These are phyloP conservation scores for Wasmannia auropunctata DNA, from an alignment of 1,140 invertebrate genomes.

Conservation along the genomic window DNA sequence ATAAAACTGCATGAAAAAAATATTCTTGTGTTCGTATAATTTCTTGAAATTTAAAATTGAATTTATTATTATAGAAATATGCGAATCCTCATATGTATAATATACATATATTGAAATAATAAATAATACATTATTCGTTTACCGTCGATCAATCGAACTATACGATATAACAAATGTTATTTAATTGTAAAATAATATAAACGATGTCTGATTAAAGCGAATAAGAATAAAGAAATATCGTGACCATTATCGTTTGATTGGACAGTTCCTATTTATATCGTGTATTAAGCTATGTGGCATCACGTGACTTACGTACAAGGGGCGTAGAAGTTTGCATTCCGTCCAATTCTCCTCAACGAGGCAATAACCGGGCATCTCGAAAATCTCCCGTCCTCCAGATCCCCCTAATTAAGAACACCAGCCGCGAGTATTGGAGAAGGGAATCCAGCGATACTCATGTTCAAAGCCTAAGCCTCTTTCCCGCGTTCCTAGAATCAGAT, in stretches of 20 bases:
- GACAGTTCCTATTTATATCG: background rate
- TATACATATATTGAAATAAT: background rate
- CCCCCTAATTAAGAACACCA: constrained; percentile 26
- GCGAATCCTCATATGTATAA: background rate
- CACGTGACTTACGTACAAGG: constrained; percentile 18
- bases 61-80: background rate
- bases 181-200: background rate
- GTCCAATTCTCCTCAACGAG: constrained; percentile 31
- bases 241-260: background rate
- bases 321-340: constrained; percentile 40
- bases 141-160: background rate
- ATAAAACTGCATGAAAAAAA: background rate
- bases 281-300: constrained; percentile 4
- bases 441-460: background rate
- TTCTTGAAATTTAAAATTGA: background rate
- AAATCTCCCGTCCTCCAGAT: constrained; percentile 15
- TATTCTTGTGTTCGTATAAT: background rate
- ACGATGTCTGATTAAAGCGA: background rate
- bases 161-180: background rate
- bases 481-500: constrained; percentile 22
- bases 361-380: constrained; percentile 34
- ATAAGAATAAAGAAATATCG: constrained; percentile 34
- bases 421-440: constrained; percentile 10
- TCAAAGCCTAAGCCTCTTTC: background rate
- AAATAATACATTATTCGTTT: background rate